Evolutionary conservation across 2,797 vertebrate species (phyloP).

Genomic region (Cetoscarus ocellatus): DNA sequence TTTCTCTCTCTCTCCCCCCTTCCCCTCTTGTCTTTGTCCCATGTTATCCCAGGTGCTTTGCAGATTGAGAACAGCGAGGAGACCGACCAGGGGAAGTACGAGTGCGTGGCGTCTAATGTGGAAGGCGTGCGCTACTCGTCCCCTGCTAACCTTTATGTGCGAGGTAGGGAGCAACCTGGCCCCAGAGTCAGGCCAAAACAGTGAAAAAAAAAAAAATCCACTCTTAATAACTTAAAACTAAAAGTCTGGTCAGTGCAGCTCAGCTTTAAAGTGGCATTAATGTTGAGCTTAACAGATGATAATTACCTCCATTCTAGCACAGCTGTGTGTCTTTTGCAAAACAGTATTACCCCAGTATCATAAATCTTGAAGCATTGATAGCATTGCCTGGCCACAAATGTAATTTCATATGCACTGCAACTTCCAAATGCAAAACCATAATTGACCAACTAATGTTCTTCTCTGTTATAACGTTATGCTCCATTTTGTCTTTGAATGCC

Average conservation of each 20-base stretch:
- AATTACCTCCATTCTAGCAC: slow-evolving; percentile 68
- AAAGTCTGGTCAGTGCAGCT: slow-evolving; percentile 58
- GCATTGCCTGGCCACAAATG: slow-evolving; percentile 74
- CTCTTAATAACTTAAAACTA: slow-evolving; percentile 48
- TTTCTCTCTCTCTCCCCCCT: slow-evolving; percentile 16
- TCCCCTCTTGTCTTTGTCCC: slow-evolving; percentile 54
- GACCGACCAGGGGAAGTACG: slow-evolving; percentile 99
- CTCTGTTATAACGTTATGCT: slow-evolving; percentile 82
- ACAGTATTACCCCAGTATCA: slow-evolving; percentile 59
- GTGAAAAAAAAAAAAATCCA: slow-evolving; percentile 36
- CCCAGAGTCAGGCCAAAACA: slow-evolving; percentile 65
- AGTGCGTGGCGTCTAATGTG: slow-evolving; percentile 98
- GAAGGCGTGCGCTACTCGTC: slow-evolving; percentile 98
- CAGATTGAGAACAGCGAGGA: slow-evolving; percentile 99
- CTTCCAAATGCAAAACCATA: slow-evolving; percentile 75
- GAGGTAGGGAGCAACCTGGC: slow-evolving; percentile 95
- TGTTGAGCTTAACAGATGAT: slow-evolving; percentile 70
- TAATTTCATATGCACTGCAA: slow-evolving; percentile 76
- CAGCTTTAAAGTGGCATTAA: slow-evolving; percentile 60
- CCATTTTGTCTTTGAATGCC: slow-evolving; percentile 82
- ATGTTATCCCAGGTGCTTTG: slow-evolving; percentile 90
- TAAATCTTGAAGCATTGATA: slow-evolving; percentile 69
- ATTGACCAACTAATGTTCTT: slow-evolving; percentile 82
- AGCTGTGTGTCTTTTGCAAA: slow-evolving; percentile 69
- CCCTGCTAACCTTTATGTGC: slow-evolving; percentile 99